Percentiles rank a stretch among this genome's conserved stretches.
These are phyloP conservation scores for Sinosuthora webbiana DNA, from an alignment of 2,113 vertebrate species.

Conservation along the genomic window DNA sequence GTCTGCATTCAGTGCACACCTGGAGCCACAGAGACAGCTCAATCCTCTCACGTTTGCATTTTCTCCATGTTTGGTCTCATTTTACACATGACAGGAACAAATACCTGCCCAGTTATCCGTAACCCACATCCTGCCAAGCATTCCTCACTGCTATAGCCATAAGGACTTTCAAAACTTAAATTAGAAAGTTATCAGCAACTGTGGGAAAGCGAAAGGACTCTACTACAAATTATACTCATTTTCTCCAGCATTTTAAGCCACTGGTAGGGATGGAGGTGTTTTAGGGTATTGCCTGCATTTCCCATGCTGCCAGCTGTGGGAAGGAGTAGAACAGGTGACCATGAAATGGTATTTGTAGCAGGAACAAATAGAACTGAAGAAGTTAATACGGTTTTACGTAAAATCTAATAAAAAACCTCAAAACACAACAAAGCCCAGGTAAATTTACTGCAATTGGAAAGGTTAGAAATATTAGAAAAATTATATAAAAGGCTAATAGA, in stretches of 20 bases:
- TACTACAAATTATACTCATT: not conserved
- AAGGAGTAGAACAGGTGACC: not conserved
- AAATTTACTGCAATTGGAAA: not conserved
- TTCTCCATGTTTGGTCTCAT: not conserved
- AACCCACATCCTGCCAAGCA: not conserved
- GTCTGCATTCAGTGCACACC: not conserved
- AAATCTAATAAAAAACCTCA: not conserved
- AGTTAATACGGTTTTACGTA: fast-evolving
- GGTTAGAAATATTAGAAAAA: not conserved
- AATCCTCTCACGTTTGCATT: not conserved
- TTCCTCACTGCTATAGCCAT: not conserved
- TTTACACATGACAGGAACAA: not conserved
- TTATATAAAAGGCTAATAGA: not conserved
- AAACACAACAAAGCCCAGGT: not conserved
- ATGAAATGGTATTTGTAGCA: not conserved
- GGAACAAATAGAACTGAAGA: not conserved
- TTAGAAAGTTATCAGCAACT: not conserved
- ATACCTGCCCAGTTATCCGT: not conserved
- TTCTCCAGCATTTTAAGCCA: not conserved
- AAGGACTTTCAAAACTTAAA: not conserved
- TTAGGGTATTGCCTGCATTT: not conserved
- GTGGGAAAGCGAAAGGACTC: not conserved
- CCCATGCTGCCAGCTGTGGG: not conserved
- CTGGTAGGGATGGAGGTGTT: not conserved
- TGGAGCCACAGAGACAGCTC: not conserved